phyloP scores from a whole-genome alignment of 1,140 invertebrate species.

The Paraescarpia echinospica region DNA sequence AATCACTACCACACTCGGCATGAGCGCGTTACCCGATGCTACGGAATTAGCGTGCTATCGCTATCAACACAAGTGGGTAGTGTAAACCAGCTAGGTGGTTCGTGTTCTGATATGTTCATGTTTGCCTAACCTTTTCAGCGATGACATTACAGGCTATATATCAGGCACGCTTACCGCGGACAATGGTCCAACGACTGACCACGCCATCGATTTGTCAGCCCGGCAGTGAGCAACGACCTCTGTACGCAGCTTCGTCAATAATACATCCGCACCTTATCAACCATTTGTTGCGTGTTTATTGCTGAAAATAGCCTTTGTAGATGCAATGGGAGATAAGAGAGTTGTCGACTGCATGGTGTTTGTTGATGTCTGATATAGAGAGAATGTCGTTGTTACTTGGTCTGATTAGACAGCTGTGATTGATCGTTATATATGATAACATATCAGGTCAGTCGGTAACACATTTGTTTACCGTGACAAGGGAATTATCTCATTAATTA shows the following conservation, averaged over 20 bases:
- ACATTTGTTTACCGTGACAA: too few species aligned
- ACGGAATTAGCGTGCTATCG: neutral
- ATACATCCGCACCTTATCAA: neutral
- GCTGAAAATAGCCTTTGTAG: neutral
- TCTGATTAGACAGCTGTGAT: neutral
- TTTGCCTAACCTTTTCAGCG: neutral
- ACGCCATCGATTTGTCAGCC: neutral
- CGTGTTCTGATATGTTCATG: neutral
- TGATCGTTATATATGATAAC: too few species aligned
- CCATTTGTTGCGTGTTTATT: neutral
- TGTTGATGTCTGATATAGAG: neutral
- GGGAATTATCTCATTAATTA: too few species aligned
- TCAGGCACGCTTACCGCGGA: neutral
- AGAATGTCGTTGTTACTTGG: neutral
- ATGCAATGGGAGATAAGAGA: neutral
- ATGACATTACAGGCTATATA: neutral
- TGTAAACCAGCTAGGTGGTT: neutral
- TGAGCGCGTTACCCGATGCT: neutral
- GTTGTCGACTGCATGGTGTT: neutral
- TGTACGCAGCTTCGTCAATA: neutral
- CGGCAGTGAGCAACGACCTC: neutral
- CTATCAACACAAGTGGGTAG: neutral
- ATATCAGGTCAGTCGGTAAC: too few species aligned
- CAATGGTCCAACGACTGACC: neutral
- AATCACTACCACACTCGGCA: neutral